phyloP scores from a whole-genome alignment of 2,113 vertebrate genomes.

The Onychostruthus taczanowskii region DNA sequence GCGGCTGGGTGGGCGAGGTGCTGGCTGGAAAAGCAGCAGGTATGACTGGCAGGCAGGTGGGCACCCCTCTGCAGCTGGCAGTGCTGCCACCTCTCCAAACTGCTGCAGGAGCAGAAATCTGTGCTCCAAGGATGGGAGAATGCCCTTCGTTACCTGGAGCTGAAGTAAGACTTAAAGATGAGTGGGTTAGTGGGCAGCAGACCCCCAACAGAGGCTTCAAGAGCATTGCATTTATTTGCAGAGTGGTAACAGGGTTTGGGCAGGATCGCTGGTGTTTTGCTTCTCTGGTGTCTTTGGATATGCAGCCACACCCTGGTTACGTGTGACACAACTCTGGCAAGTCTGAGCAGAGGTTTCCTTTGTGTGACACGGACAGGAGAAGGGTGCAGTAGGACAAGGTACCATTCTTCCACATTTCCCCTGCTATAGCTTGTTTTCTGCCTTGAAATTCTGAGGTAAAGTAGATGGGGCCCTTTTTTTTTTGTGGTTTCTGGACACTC shows the following conservation, averaged over 20 bases:
- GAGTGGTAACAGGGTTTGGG: background rate
- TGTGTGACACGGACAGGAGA: fast-evolving
- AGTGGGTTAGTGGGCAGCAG: background rate
- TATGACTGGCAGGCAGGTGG: background rate
- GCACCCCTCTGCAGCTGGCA: fast-evolving
- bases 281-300: background rate
- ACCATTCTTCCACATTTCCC: background rate
- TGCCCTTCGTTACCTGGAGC: background rate
- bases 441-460: background rate
- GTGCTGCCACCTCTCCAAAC: background rate
- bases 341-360: background rate
- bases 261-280: background rate
- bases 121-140: background rate
- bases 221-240: background rate
- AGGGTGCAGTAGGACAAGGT: background rate
- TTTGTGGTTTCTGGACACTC: background rate
- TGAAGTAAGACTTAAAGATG: background rate
- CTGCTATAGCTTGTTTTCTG: background rate
- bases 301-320: background rate
- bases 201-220: background rate
- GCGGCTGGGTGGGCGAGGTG: background rate
- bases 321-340: background rate
- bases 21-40: background rate
- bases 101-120: background rate
- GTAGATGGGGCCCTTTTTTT: background rate